Evolutionary conservation across 2,888 invertebrate species (phyloP).

Genomic region (Leptinotarsa peninsularis): DNA sequence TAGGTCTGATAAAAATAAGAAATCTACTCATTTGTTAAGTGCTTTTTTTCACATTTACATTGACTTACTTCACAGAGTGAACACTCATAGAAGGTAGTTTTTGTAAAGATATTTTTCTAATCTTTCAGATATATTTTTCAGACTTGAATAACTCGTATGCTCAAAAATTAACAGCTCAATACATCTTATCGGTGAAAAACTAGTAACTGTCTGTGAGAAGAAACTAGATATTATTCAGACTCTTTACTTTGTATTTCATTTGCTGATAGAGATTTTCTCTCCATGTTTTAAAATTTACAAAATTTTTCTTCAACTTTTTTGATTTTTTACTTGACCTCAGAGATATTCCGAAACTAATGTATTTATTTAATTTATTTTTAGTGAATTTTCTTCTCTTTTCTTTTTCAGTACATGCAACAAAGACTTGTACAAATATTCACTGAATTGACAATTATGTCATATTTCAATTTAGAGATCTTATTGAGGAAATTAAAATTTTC

Average conservation of each 20-base stretch:
- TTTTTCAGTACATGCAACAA: constrained; percentile 26
- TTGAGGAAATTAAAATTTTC: no score
- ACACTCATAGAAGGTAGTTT: background rate
- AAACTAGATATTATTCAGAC: constrained; percentile 4
- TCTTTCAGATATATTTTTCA: background rate
- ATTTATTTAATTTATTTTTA: constrained; percentile 37
- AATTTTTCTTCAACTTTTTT: background rate
- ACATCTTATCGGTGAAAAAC: background rate
- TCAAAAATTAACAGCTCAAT: background rate
- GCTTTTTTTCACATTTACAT: no score
- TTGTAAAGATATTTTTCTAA: background rate
- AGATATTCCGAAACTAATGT: constrained; percentile 28
- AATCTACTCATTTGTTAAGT: background rate
- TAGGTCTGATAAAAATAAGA: background rate
- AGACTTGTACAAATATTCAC: constrained; percentile 26
- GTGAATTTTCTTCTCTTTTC: constrained; percentile 13
- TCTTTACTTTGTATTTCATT: background rate
- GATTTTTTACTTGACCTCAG: constrained; percentile 9
- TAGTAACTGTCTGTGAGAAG: background rate
- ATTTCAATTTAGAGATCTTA: no score
- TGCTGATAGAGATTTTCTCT: constrained; percentile 18
- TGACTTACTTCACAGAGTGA: background rate
- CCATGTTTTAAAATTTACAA: constrained; percentile 28
- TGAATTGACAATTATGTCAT: constrained; percentile 27
- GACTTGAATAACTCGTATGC: background rate